A percentile compares a stretch with the other conserved stretches of the same genome.
Conservation (phyloP, 2,888 invertebrate species). For the Sinohyriopsis cumingii region DNA sequence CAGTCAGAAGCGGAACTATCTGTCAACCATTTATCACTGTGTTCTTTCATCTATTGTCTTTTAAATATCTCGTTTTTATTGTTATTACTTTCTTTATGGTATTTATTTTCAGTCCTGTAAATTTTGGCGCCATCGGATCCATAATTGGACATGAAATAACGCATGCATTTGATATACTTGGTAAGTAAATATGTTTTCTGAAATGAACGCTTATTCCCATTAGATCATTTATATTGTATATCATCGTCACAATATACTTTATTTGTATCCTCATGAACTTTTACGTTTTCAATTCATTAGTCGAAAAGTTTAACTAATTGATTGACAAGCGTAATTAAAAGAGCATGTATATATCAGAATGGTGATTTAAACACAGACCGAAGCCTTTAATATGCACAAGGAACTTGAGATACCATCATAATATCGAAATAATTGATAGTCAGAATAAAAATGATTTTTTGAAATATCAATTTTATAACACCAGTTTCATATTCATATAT, state of each 20-base stretch:
- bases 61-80: background rate
- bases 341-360: background rate
- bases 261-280: background rate
- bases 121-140: slow-evolving; percentile 67
- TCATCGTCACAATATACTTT: background rate
- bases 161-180: slow-evolving; percentile 66
- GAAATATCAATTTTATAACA: too few relatives aligned
- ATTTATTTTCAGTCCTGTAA: slow-evolving; percentile 41
- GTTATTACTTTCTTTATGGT: background rate
- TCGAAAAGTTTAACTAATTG: background rate
- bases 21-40: too few relatives aligned
- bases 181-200: slow-evolving; percentile 26
- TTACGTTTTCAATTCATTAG: background rate
- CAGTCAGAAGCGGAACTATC: too few relatives aligned
- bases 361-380: too few relatives aligned
- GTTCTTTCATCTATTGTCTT: background rate
- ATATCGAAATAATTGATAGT: too few relatives aligned
- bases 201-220: background rate
- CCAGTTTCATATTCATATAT: too few relatives aligned
- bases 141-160: slow-evolving; percentile 68
- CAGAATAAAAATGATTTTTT: too few relatives aligned
- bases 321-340: background rate
- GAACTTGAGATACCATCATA: too few relatives aligned
- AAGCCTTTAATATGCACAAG: too few relatives aligned
- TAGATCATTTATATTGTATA: too few relatives aligned